Evolutionary conservation across 2,797 vertebrate genomes (phyloP).

Genomic region (Cichlasoma orientale): DNA sequence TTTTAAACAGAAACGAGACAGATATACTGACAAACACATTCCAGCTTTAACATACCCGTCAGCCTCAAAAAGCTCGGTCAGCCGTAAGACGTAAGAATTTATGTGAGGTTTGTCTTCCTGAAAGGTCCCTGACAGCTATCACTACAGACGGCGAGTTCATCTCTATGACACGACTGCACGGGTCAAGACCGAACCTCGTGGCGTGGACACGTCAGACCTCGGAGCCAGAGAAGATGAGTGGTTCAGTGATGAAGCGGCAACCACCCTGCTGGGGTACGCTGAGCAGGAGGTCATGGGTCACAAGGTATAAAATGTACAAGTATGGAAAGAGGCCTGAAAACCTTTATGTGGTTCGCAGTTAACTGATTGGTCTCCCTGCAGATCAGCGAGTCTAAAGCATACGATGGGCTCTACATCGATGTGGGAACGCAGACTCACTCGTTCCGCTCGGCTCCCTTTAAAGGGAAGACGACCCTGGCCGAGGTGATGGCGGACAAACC

Average conservation of each 20-base stretch:
- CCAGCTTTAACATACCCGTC: background rate
- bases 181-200: slow-evolving; percentile 69
- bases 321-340: background rate
- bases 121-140: slow-evolving; percentile 89
- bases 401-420: slow-evolving; percentile 85
- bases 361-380: slow-evolving; percentile 17
- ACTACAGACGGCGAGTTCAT: slow-evolving; percentile 80
- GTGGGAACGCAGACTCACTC: slow-evolving; percentile 90
- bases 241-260: slow-evolving; percentile 81
- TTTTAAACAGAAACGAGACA: background rate
- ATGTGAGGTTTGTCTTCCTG: slow-evolving; percentile 31
- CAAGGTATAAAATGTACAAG: slow-evolving; percentile 42
- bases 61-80: background rate
- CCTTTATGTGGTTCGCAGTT: background rate
- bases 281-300: slow-evolving; percentile 92
- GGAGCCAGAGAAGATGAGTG: slow-evolving; percentile 77
- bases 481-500: slow-evolving; percentile 77
- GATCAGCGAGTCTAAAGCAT: slow-evolving; percentile 85
- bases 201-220: slow-evolving; percentile 93
- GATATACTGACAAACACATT: background rate
- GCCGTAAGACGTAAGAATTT: background rate
- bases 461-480: slow-evolving; percentile 78
- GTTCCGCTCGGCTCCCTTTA: slow-evolving; percentile 88
- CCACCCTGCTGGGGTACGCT: slow-evolving; percentile 88
- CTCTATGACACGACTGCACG: slow-evolving; percentile 73